Conservation (phyloP, 2,888 invertebrate genomes). For the Parapristionchus giblindavisi region DNA sequence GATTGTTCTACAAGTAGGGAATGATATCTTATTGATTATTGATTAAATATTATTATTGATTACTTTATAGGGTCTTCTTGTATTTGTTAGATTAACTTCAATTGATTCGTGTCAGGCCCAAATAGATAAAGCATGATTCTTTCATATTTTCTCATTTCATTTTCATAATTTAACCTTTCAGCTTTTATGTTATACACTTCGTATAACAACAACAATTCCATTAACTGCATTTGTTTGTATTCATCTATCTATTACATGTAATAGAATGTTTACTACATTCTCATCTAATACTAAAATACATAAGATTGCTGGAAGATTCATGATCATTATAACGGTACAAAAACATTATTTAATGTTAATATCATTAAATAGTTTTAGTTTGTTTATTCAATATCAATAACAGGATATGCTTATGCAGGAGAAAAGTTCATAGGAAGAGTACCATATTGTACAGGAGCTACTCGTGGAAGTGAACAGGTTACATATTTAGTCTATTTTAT, state of each 20-base stretch:
- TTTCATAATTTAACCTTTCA: neutral
- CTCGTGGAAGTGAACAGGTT: too few species aligned
- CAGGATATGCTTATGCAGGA: too few species aligned
- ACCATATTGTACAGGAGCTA: too few species aligned
- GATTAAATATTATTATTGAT: neutral
- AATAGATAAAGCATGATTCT: neutral
- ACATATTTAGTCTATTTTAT: too few species aligned
- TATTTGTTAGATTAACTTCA: neutral
- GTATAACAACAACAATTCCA: neutral
- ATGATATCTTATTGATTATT: neutral
- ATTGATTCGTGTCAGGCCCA: slow-evolving; percentile 16
- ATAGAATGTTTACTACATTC: neutral
- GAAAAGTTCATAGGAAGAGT: too few species aligned
- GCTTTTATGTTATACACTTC: neutral
- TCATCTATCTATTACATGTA: neutral
- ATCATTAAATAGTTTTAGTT: too few species aligned
- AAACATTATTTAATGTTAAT: too few species aligned
- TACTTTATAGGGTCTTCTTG: slow-evolving; percentile 13
- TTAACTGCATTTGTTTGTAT: slow-evolving; percentile 8
- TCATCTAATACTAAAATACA: neutral
- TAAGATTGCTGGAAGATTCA: neutral
- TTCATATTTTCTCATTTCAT: neutral
- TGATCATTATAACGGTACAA: slow-evolving; percentile 16
- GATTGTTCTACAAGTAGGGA: neutral
- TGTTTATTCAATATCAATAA: too few species aligned